phyloP scores from a whole-genome alignment of 2,113 vertebrate species.

The Clupea harengus region DNA sequence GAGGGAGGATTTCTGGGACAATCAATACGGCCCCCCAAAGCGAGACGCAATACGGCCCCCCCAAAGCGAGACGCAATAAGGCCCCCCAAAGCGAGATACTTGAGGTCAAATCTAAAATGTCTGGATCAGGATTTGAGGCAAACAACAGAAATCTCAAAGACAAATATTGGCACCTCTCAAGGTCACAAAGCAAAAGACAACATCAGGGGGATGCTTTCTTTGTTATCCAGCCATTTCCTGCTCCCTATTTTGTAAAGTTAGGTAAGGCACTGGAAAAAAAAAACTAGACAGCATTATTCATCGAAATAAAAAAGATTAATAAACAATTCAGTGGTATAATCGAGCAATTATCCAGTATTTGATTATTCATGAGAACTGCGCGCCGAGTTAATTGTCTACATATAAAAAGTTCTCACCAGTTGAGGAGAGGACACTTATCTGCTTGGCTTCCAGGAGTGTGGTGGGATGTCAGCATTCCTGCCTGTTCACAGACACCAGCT shows the following conservation, averaged over 20 bases:
- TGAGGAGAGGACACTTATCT: background rate
- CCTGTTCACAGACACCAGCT: background rate
- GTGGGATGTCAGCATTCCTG: background rate
- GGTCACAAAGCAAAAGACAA: background rate
- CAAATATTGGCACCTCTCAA: background rate
- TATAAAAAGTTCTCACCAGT: background rate
- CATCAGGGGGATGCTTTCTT: background rate
- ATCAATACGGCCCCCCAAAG: background rate
- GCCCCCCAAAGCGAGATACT: background rate
- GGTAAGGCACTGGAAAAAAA: background rate
- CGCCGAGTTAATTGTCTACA: background rate
- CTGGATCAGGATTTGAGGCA: background rate
- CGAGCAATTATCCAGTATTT: slow-evolving; percentile 16
- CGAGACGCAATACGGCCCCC: background rate
- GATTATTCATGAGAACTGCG: background rate
- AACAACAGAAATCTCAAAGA: background rate
- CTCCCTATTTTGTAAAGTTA: background rate
- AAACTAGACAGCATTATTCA: background rate
- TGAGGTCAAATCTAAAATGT: background rate
- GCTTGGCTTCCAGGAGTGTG: background rate
- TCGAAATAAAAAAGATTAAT: slow-evolving; percentile 7
- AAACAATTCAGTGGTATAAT: slow-evolving; percentile 10
- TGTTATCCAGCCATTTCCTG: background rate
- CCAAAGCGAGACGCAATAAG: background rate
- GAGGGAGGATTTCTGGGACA: background rate